Conservation (phyloP, 37 sponge, comb jelly and placozoan genomes). For the Chondrilla cf. caribensis region DNA sequence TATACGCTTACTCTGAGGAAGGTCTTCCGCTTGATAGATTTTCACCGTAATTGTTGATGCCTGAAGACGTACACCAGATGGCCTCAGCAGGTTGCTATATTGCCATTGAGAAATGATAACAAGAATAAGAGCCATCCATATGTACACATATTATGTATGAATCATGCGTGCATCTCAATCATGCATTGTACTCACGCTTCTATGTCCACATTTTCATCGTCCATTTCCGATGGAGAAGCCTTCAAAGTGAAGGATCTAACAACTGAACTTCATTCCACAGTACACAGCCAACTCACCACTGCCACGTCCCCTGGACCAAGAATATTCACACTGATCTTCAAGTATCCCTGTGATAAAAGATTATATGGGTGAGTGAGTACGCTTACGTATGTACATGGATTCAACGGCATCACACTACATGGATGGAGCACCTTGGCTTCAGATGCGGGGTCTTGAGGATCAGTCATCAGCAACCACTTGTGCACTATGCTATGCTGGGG, state of each 20-base stretch:
- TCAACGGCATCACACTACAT: too few species aligned
- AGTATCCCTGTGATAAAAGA: slow-evolving; percentile 77
- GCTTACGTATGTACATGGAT: too few species aligned
- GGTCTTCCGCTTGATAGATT: slow-evolving; percentile 85
- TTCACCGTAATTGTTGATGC: slow-evolving; percentile 77
- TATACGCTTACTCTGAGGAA: slow-evolving; percentile 88
- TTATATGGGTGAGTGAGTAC: too few species aligned
- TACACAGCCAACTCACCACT: too few species aligned
- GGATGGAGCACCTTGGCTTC: slow-evolving; percentile 74
- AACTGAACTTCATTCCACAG: too few species aligned
- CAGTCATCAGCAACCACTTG: slow-evolving; percentile 96
- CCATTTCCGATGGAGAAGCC: slow-evolving; percentile 3
- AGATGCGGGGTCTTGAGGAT: slow-evolving; percentile 73
- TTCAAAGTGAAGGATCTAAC: too few species aligned
- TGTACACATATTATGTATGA: too few species aligned
- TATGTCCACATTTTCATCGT: slow-evolving; percentile 83
- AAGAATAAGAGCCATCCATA: too few species aligned
- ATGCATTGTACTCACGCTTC: slow-evolving; percentile 67
- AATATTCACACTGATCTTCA: slow-evolving; percentile 91
- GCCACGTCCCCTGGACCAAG: slow-evolving; percentile 96
- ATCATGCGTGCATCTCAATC: too few species aligned
- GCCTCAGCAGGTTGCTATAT: slow-evolving; percentile 84
- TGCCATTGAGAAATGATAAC: too few species aligned
- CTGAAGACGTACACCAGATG: slow-evolving; percentile 89
- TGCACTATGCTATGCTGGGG: slow-evolving; percentile 77